Percentiles rank a stretch among this genome's conserved stretches.
phyloP scores from a whole-genome alignment of 2,113 vertebrate species.

The Sapajus apella region DNA sequence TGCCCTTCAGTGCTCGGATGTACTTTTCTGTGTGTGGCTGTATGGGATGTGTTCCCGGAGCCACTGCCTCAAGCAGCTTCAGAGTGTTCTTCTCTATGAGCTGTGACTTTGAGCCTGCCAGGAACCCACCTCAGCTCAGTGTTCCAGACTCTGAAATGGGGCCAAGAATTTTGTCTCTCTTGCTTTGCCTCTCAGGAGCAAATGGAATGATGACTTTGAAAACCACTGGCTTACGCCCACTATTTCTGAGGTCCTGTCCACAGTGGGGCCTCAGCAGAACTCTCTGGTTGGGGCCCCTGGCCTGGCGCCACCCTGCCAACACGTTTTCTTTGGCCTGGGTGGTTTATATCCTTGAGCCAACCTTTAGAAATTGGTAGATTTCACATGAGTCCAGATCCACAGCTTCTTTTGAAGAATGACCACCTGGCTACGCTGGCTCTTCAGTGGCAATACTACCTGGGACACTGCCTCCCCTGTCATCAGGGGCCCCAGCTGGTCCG shows the following conservation, averaged over 20 bases:
- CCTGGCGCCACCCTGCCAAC: background rate
- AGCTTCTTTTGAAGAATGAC: background rate
- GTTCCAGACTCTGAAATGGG: slow-evolving; percentile 14
- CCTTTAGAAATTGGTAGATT: background rate
- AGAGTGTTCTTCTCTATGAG: background rate
- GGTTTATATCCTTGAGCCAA: background rate
- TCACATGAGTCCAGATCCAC: background rate
- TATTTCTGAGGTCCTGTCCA: background rate
- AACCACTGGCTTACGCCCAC: slow-evolving; percentile 29
- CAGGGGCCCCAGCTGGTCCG: background rate
- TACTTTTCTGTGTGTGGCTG: background rate
- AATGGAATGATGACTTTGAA: slow-evolving; percentile 61
- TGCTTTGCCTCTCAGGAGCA: slow-evolving; percentile 76
- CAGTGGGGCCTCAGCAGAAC: background rate
- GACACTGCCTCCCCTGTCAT: background rate
- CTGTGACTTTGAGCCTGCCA: slow-evolving; percentile 16
- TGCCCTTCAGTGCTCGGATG: background rate
- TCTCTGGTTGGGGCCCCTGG: background rate
- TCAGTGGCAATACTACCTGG: background rate
- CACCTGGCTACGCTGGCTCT: background rate
- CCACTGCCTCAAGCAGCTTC: background rate
- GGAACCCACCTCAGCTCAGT: background rate
- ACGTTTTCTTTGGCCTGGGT: background rate
- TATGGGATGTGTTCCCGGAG: background rate
- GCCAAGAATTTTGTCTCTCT: slow-evolving; percentile 60